Base-by-base conservation (phyloP, 2,797 vertebrate species). In the Eidolon dupreanum region DNA sequence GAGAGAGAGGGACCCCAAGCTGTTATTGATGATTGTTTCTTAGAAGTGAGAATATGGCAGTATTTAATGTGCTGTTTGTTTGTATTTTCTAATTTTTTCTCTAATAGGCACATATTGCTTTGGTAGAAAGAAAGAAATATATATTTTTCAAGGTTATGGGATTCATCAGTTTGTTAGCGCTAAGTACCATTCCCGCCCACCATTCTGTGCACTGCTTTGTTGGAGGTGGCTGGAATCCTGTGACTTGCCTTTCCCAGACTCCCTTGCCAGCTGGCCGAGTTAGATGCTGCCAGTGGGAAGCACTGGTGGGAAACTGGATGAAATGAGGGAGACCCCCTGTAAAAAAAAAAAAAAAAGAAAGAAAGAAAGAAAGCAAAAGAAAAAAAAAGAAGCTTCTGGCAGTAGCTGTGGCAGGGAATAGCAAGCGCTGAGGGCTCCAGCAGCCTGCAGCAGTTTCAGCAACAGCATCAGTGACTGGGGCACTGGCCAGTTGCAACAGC, bases 261-360 rank as follows among this genome's bases (percentile, higher is more conserved):
- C 63, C 83, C 41, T 82, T 86, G 78, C 85, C 74, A 95, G 73
- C 57, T 71, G 75, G 57, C 46, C 41, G 3, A 57, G 26, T 53
- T 33, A 57, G 78, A 65, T 61, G 73, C 57, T 95, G 61, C 85
- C 88, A 31, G 19, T 92, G 87, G 61, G 83, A 89, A 83, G 66
- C 43, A 28, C 5, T 70, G 65, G 73, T 73, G 31, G 38, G 71
- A 95, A 88, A 91, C 15, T 38, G 8, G 22, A 31, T 8, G 16
- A 71, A 38, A 87, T 9, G 24, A 85, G 53, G 65, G 33, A 59
- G 59, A 19, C 12, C 46, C 36, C 19, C 7, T 43, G 43, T 53
- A 6, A 31, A 61, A 61, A 31, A 59, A 57, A 57, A 57, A 24
- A 57, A 31, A 59, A 46, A 46, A 46, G 1, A 28, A 57, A 43